Evolutionary conservation across 1,140 invertebrate genomes (phyloP), one percentile per base, ranked within the genome.

Genomic region (Drosophila pectinifera): DNA sequence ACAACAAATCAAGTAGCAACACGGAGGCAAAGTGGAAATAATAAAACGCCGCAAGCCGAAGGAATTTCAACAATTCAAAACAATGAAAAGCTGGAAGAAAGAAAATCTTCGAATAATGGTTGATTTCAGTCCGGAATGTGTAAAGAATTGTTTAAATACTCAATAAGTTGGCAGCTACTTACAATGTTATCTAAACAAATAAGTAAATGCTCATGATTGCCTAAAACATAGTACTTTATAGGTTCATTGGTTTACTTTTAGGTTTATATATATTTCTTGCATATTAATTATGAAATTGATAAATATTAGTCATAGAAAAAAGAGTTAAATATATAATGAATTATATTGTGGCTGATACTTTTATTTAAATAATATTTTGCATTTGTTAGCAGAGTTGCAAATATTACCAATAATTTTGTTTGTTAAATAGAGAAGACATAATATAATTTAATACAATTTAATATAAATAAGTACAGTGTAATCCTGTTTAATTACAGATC

Each of bases 1-100:
- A 43, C 61, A 78, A 45, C 59, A 80, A 75, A 77, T 84, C 80
- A 84, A 73, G 73, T 57, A 78, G 63, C 74, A 81, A 72, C 48
- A 39, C 69, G 36, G 73, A 2, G 53, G 49, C 49, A 59, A 76
- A 63, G 34, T 34, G n/a, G 55, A 77, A 61, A 61, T 75, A 81
- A 74, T 69, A 74, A 78, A 78, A 82, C 39, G 39, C 43, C 59
- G 42, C 46, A 39, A 65, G 43, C 56, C 59, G 46, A 68, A 20
- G 26, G 45, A 75, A 51, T 75, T 74, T 34, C n/a, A 69, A 45
- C 64, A 56, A 69, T 69, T 43, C 36, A 55, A 54, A 54, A 54
- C 28, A 46, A 73, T 53, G 13, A 51, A 36, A 53, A 53, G 20
- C 14, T 28, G 16, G 18, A 38, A 38, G 10, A 22, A 36, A 26